phyloP scores from a whole-genome alignment of 1,140 invertebrate genomes.

The Saccostrea echinata region DNA sequence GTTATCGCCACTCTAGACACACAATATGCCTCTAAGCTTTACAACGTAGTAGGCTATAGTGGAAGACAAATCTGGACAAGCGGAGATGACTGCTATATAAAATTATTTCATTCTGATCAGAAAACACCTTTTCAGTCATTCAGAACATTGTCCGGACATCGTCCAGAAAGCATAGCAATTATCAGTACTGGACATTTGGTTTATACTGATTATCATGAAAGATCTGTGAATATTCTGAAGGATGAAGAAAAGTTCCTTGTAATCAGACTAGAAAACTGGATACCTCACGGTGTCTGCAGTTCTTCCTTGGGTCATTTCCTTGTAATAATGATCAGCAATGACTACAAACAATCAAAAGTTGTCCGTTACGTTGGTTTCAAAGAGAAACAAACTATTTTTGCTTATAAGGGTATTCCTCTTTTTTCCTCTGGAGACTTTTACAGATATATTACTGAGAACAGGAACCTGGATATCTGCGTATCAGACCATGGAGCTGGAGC shows the following conservation, averaged over 20 bases:
- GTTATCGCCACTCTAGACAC: background rate
- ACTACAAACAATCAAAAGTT: background rate
- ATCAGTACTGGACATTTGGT: background rate
- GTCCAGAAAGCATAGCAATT: background rate
- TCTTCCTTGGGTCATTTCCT: background rate
- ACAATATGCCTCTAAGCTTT: background rate
- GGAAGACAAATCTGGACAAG: background rate
- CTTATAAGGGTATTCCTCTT: background rate
- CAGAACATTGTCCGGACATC: background rate
- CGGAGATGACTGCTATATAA: background rate
- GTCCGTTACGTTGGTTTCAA: background rate
- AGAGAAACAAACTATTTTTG: background rate
- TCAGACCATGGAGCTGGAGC: background rate
- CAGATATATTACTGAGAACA: background rate
- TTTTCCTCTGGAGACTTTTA: background rate
- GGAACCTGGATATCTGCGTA: background rate
- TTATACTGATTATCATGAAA: conserved; percentile 5
- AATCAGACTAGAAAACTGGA: background rate
- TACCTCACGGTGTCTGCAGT: background rate
- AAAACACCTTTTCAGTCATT: background rate
- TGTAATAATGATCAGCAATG: background rate
- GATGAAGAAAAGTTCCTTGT: background rate
- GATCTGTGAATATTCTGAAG: background rate
- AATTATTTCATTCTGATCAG: background rate
- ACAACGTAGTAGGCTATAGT: background rate